A percentile compares a stretch with the other conserved stretches of the same genome.
Conservation (phyloP, 2,797 vertebrate genomes). For the Pseudochromis fuscus region DNA sequence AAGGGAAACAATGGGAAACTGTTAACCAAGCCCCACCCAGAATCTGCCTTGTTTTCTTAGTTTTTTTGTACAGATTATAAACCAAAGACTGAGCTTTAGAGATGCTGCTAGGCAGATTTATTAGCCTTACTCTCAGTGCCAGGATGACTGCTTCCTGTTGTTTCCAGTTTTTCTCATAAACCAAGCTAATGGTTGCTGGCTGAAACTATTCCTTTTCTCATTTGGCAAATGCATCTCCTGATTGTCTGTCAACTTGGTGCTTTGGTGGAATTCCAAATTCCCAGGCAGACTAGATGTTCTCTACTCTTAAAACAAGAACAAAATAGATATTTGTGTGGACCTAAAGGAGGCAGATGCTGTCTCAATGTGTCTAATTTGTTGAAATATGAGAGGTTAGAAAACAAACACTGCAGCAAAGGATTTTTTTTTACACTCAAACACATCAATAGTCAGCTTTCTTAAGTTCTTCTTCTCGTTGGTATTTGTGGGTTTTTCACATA, state of each 20-base stretch:
- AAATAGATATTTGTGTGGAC: neutral
- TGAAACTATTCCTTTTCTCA: neutral
- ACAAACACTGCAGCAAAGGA: neutral
- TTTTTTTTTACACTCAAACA: neutral
- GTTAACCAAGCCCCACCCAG: neutral
- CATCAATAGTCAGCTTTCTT: too few relatives aligned
- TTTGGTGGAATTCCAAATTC: neutral
- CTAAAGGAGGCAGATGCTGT: neutral
- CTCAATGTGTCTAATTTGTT: conserved; percentile 8
- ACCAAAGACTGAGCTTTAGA: neutral
- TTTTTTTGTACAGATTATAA: neutral
- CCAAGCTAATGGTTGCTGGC: neutral
- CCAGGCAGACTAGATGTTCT: neutral
- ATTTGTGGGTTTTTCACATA: too few relatives aligned
- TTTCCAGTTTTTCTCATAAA: neutral
- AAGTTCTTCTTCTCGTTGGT: neutral
- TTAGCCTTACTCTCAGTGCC: too few relatives aligned
- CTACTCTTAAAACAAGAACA: neutral
- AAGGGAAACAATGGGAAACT: neutral
- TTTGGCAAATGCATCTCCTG: neutral
- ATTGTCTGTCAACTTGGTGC: neutral
- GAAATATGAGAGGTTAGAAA: conserved; percentile 1
- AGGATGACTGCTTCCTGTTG: too few relatives aligned
- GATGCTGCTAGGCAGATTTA: neutral
- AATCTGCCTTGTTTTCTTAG: neutral